Base-by-base conservation (phyloP, 2,113 vertebrate genomes). In the Pelvicachromis taeniatus region DNA sequence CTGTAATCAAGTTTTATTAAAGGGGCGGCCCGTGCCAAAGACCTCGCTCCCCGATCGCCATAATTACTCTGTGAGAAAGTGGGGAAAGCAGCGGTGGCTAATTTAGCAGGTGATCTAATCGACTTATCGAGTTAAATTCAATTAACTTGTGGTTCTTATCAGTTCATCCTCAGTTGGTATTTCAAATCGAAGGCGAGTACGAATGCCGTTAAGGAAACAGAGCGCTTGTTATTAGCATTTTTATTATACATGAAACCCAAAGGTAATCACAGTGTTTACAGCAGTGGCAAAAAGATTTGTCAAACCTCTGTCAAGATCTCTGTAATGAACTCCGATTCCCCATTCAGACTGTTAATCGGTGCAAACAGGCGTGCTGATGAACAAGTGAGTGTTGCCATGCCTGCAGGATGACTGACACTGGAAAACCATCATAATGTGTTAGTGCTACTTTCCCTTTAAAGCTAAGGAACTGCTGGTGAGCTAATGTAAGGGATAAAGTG, bases 351-450 rank as follows among this genome's bases (percentile, higher is more conserved):
- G 53, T 40, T 81, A 80, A 89, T 58, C 29, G 26, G 45, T 70
- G 78, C 59, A 63, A 85, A 80, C 55, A 79, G 78, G 56, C 84
- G 35, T 61, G 77, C 12, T 63, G 78, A 83, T 78, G 85, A 75
- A 80, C 61, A 38, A 42, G 73, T 29, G 75, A 82, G 38, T 9
- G 48, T 29, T 2, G 59, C 42, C 53, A 70, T 4, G 45, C 29
- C 58, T 73, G 77, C 9, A 12, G 45, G 45, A 26, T 52, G 68
- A 75, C 45, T 75, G 70, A 75, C 70, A 33, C 70, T 75, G 70
- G 16, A 75, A 70, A 77, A 23, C 26, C 6, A 31, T 45, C n/a
- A 23, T 19, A 48, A 58, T 7, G 29, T 9, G 1, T 65, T 3
- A 48, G 17, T 14, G 29, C 33, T 79, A 35, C 77, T 82, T 35